Evolutionary conservation across 2,797 vertebrate species (phyloP), one percentile per base, ranked within the genome.

Genomic region (Sebastes trivittatus): DNA sequence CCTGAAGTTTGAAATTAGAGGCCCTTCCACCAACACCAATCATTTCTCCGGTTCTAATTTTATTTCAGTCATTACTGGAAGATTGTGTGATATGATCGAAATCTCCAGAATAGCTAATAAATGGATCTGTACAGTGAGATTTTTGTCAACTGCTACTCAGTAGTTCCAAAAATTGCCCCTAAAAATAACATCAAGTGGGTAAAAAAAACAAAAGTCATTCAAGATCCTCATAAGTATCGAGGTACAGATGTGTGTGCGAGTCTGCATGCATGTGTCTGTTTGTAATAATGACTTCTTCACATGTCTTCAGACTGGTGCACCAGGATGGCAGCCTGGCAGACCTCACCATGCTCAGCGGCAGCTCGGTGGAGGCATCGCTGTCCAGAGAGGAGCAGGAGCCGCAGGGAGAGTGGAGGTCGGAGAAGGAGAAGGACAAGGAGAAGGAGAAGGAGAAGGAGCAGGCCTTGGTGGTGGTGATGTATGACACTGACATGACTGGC

Each of bases 321-420:
- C 97, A 95, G 10, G 98, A 99, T 8, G 98, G 97, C 75, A 99
- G 98, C 89, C 95, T 99, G 80, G 97, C 97, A 0, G 98, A 99
- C 92, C 94, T 99, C 74, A 96, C 97, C 87, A 96, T 98, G 97
- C 95, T 98, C 93, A 98, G 97, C 78, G 88, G 96, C 81, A 95
- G 95, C 55, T 86, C 96, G 10, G 96, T 94, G 86, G 91, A 92
- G 0, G 78, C 82, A 1, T 75, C 89, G 61, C 94, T 96, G 85
- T 94, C 95, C 70, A 93, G 90, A 9, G 95, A 95, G 46, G 92
- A 85, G 3, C 70, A 9, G 75, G 70, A 75, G 42, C 18, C 6
- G 6, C 75, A 60, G 88, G 36, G 36, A 38, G 36, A 38, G 36
- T 38, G 36, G 36, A 38, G 36, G 36, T 38, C 36, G 11, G 77